A percentile compares a stretch with the other conserved stretches of the same genome.
Evolutionary conservation across 1,140 invertebrate species (phyloP).

Genomic region (Pachypeltis micranthus): DNA sequence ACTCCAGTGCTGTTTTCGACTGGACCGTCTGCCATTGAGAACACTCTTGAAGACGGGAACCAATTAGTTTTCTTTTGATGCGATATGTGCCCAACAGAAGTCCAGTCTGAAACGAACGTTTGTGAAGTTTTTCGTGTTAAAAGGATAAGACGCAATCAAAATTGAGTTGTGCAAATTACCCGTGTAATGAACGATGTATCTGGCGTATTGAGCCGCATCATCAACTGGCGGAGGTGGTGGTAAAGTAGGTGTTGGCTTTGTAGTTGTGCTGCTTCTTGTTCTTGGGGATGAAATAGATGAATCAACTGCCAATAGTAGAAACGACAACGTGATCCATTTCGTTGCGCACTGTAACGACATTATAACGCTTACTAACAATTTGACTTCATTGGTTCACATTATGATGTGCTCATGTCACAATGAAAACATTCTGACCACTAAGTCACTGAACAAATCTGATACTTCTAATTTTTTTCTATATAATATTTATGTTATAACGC

Average conservation of each 20-base stretch:
- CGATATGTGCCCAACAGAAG: slow-evolving; percentile 59
- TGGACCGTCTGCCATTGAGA: slow-evolving; percentile 59
- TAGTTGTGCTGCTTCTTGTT: too few relatives aligned
- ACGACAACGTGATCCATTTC: too few relatives aligned
- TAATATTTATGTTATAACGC: too few relatives aligned
- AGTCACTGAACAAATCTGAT: too few relatives aligned
- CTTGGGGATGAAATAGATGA: too few relatives aligned
- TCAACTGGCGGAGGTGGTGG: slow-evolving; percentile 26
- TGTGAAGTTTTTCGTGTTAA: not conserved
- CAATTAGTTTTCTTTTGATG: slow-evolving; percentile 38
- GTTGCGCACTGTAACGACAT: too few relatives aligned
- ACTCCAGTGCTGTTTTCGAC: slow-evolving; percentile 53
- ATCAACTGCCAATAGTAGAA: too few relatives aligned
- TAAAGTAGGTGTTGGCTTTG: not conserved
- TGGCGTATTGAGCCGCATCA: slow-evolving; percentile 38
- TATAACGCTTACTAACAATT: too few relatives aligned
- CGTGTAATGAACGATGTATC: slow-evolving; percentile 41
- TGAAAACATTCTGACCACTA: too few relatives aligned
- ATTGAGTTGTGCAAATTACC: slow-evolving; percentile 31
- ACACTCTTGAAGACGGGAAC: slow-evolving; percentile 62
- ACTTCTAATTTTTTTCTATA: too few relatives aligned
- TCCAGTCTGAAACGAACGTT: slow-evolving; percentile 48
- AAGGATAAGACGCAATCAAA: not conserved
- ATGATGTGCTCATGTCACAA: too few relatives aligned
- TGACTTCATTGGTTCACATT: too few relatives aligned